These are phyloP conservation scores for Clarias platycephalus DNA, from an alignment of 2,797 vertebrate genomes.

Conservation along the genomic window DNA sequence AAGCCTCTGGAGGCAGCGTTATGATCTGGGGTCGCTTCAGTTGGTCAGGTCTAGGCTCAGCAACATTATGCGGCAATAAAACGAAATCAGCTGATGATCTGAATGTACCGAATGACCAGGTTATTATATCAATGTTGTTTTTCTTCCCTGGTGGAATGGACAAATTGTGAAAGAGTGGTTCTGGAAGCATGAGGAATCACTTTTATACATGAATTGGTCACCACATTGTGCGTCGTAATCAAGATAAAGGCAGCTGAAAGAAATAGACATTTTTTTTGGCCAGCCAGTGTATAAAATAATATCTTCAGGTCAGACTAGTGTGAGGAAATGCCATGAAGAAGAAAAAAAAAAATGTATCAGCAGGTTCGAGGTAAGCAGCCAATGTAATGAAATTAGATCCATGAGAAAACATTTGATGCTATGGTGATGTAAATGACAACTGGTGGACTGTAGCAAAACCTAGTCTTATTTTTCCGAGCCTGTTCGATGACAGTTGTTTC, in stretches of 20 bases:
- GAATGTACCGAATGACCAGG: too few relatives aligned
- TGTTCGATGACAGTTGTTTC: background rate
- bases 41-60: too few relatives aligned
- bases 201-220: too few relatives aligned
- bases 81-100: too few relatives aligned
- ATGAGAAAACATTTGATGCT: background rate
- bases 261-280: background rate
- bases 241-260: too few relatives aligned
- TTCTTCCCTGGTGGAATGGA: too few relatives aligned
- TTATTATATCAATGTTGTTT: too few relatives aligned
- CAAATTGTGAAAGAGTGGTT: too few relatives aligned
- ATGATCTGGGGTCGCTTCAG: too few relatives aligned
- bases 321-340: background rate
- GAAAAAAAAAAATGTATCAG: background rate
- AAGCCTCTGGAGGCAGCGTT: too few relatives aligned
- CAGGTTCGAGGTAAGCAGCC: background rate
- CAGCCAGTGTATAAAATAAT: background rate
- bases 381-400: background rate
- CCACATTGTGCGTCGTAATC: background rate
- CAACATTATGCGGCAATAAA: too few relatives aligned
- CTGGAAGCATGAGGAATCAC: too few relatives aligned
- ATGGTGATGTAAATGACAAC: background rate
- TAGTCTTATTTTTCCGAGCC: background rate
- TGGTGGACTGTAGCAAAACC: background rate
- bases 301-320: background rate